Percentiles rank a stretch among this genome's conserved stretches.
These are phyloP conservation scores for Bombyx huttoni DNA, from an alignment of 2,888 invertebrate species.

Conservation along the genomic window DNA sequence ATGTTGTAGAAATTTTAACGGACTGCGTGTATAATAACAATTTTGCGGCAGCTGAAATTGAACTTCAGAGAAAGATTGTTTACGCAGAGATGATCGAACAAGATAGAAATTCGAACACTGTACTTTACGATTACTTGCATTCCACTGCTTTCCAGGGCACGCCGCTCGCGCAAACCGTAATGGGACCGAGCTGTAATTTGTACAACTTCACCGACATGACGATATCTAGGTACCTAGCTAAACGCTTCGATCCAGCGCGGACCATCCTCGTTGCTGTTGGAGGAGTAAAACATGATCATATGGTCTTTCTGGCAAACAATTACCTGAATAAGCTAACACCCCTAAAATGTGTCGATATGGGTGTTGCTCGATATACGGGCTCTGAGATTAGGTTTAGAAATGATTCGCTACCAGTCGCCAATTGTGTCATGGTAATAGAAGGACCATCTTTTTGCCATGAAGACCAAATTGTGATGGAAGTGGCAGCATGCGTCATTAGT, in stretches of 20 bases:
- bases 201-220: constrained; percentile 74
- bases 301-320: constrained; percentile 81
- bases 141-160: constrained; percentile 59
- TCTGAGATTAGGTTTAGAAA: constrained; percentile 90
- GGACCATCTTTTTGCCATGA: constrained; percentile 91
- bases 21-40: constrained; percentile 92
- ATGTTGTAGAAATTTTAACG: constrained; percentile 90
- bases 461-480: constrained; percentile 93
- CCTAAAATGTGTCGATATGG: constrained; percentile 60
- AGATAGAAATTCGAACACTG: constrained; percentile 28
- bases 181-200: constrained; percentile 80
- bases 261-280: constrained; percentile 95
- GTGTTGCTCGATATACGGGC: constrained; percentile 85
- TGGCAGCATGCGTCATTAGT: constrained; percentile 92
- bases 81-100: constrained; percentile 42
- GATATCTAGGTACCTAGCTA: constrained; percentile 82
- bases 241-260: constrained; percentile 89
- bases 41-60: constrained; percentile 40
- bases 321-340: constrained; percentile 76
- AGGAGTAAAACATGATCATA: constrained; percentile 87
- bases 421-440: constrained; percentile 93
- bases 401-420: constrained; percentile 89
- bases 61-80: constrained; percentile 36
- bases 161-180: constrained; percentile 38
- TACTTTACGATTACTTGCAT: constrained; percentile 53